A percentile compares a stretch with the other conserved stretches of the same genome.
These are phyloP conservation scores for Henricia sp. DNA, from an alignment of 53 echinoderm and acorn worm genomes.

Conservation along the genomic window DNA sequence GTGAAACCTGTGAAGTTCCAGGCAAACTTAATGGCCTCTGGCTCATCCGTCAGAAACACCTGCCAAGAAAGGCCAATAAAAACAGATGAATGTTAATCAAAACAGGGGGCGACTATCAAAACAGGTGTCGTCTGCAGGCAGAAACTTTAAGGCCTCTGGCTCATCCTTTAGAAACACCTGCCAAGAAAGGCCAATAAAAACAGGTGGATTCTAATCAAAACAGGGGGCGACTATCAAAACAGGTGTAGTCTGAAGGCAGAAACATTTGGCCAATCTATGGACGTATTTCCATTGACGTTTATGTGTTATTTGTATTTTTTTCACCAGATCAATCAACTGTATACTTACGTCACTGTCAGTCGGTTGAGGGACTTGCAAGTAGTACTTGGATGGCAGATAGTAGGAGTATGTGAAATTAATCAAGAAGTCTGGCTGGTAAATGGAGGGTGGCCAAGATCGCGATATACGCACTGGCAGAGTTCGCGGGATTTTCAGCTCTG, in stretches of 20 bases:
- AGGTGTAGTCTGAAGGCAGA: too few species aligned
- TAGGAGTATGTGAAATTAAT: conserved; percentile 56
- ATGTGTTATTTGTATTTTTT: too few species aligned
- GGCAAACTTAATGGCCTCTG: conserved; percentile 24
- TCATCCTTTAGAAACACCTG: conserved; percentile 37
- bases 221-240: too few species aligned
- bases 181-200: neutral
- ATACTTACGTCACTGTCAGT: conserved; percentile 57
- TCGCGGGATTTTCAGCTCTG: conserved; percentile 54
- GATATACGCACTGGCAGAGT: conserved; percentile 53
- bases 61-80: neutral
- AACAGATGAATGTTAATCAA: neutral
- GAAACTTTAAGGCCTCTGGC: conserved; percentile 2
- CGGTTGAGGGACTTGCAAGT: conserved; percentile 54
- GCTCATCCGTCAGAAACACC: conserved; percentile 26
- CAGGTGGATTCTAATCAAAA: neutral
- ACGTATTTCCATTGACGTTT: too few species aligned
- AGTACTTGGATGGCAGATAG: conserved; percentile 53
- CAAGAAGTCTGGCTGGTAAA: neutral
- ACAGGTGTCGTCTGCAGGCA: too few species aligned
- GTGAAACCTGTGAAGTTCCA: conserved; percentile 50
- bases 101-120: too few species aligned
- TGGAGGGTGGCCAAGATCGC: neutral
- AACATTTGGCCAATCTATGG: conserved; percentile 24
- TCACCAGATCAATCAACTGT: too few species aligned